phyloP scores from a whole-genome alignment of 1,140 invertebrate species.

The Glomeris maerens region DNA sequence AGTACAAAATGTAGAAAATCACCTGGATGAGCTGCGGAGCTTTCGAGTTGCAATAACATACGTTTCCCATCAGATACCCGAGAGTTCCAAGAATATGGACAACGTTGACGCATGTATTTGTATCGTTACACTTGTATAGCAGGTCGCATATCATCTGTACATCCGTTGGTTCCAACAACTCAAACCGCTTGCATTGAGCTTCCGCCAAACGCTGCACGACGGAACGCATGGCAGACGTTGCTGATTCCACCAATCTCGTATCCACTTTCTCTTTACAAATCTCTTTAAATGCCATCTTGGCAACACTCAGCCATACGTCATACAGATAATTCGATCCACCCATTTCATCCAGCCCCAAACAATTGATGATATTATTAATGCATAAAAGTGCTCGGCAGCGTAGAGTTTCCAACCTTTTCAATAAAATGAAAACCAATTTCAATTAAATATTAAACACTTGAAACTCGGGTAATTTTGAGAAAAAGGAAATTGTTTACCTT shows the following conservation, averaged over 20 bases:
- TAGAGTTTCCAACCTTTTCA: conserved; percentile 29
- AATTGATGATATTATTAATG: conserved; percentile 48
- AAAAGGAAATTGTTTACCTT: background rate
- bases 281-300: conserved; percentile 37
- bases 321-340: conserved; percentile 41
- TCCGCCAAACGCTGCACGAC: conserved; percentile 34
- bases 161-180: conserved; percentile 14
- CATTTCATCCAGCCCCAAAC: conserved; percentile 40
- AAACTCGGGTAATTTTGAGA: no score
- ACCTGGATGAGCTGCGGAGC: background rate
- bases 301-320: conserved; percentile 38
- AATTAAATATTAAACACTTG: no score
- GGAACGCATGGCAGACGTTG: conserved; percentile 48
- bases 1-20: background rate
- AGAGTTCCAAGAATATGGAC: conserved; percentile 23
- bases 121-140: conserved; percentile 14
- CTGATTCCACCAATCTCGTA: conserved; percentile 43
- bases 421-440: conserved; percentile 9
- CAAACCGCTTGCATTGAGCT: conserved; percentile 20
- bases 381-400: conserved; percentile 46
- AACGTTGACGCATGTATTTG: conserved; percentile 23
- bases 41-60: background rate
- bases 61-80: conserved; percentile 7
- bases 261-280: conserved; percentile 25
- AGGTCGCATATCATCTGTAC: conserved; percentile 23